These are phyloP conservation scores for Amphilophus citrinellus DNA, from an alignment of 2,113 vertebrate genomes.

Conservation along the genomic window DNA sequence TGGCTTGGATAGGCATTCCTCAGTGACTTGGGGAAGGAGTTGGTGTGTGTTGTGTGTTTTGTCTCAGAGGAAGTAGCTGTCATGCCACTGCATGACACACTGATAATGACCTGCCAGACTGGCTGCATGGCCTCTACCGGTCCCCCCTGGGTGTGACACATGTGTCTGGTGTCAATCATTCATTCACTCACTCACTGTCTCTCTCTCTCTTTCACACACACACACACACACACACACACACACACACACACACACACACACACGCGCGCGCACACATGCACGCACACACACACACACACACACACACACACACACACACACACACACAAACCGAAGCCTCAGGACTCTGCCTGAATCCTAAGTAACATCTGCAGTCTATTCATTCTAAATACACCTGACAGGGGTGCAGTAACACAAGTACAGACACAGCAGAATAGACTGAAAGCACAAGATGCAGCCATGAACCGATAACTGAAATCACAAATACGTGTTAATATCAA, in stretches of 20 bases:
- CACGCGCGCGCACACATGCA: too few relatives aligned
- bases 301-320: background rate
- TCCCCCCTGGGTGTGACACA: conserved; percentile 61
- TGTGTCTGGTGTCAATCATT: conserved; percentile 71
- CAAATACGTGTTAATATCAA: background rate
- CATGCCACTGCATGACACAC: conserved; percentile 72
- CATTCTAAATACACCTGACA: conserved; percentile 55
- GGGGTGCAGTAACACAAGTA: conserved; percentile 19
- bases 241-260: too few relatives aligned
- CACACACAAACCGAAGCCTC: conserved; percentile 1
- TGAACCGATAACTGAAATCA: background rate
- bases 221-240: background rate
- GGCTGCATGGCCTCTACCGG: conserved; percentile 48
- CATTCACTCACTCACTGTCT: conserved; percentile 24
- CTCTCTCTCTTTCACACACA: conserved; percentile 10
- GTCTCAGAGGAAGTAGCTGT: conserved; percentile 73
- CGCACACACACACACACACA: too few relatives aligned
- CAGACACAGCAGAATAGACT: background rate
- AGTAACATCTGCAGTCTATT: conserved; percentile 56
- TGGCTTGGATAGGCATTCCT: conserved; percentile 81
- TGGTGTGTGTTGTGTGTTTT: conserved; percentile 56
- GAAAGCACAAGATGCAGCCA: background rate
- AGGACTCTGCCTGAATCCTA: conserved; percentile 47
- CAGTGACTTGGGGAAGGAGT: conserved; percentile 64
- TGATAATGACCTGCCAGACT: conserved; percentile 82